Base-by-base conservation (phyloP, 2,113 vertebrate species). In the Gnathonemus longibarbis region DNA sequence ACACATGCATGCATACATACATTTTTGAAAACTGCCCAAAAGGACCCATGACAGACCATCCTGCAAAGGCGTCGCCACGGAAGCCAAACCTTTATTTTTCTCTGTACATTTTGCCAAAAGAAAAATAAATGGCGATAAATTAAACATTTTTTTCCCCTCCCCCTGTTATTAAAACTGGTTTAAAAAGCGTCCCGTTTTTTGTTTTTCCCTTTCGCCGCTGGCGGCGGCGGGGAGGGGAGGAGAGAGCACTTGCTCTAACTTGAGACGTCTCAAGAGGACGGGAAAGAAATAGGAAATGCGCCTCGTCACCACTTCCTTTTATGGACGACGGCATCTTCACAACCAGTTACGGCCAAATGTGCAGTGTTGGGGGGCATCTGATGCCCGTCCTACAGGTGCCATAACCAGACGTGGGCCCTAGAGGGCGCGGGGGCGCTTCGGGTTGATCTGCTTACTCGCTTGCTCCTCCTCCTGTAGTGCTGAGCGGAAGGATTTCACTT, bases 371-470 rank as follows among this genome's bases (percentile, higher is more conserved):
- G 0, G 91, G 95, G 94, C 66, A 0, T 91, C 62, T 93, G 90
- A 84, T 84, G 48, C 80, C 19, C 83, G 15, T 88, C 42, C 90
- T 88, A 74, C 45, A 42, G 10, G 58, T 46, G 15, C 62, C 49
- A 27, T 93, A 94, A 91, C 94, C 94, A 94, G 96, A 94, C 94
- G 92, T 91, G 91, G 50, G 86, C 91, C 24, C 94, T 97, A 99
- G 94, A 99, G 97, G 62, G 97, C 97, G 80, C 97, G 96, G 91
- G 98, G 97, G 95, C 97, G 97, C 93, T 98, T 99, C n/a, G 97
- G 98, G 92, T 97, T 98, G 90, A 99, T 99, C 95, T 99, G 98
- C 95, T 98, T 97, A 96, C 98, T 99, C 84, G 98, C 98, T 91
- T 99, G 98, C 92, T 99, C 98, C 91, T 99, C 98, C 70, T 99